Percentiles rank a stretch among this genome's conserved stretches.
phyloP scores from a whole-genome alignment of 2,888 invertebrate genomes.

The Syrphus vitripennis region DNA sequence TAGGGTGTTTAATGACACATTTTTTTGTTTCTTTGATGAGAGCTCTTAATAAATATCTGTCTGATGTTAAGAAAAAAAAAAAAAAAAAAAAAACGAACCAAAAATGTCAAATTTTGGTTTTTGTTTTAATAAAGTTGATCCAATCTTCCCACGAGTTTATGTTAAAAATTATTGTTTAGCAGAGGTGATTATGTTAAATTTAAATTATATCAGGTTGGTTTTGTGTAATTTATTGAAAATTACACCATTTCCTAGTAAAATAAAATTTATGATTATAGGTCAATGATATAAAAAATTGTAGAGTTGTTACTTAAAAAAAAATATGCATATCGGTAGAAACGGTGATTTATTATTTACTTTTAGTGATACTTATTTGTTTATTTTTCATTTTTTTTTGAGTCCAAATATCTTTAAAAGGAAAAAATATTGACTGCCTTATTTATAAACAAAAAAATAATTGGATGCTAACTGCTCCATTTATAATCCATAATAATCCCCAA shows the following conservation, averaged over 20 bases:
- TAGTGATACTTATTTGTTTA: too few species aligned
- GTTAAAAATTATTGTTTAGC: background rate
- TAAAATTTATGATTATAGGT: background rate
- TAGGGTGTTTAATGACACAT: slow-evolving; percentile 13
- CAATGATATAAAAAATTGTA: background rate
- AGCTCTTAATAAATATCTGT: background rate
- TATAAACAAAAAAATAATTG: too few species aligned
- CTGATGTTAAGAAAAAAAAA: too few species aligned
- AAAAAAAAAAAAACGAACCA: background rate
- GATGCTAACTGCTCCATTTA: too few species aligned
- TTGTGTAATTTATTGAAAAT: background rate
- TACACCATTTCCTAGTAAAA: background rate
- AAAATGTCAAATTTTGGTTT: slow-evolving; percentile 14
- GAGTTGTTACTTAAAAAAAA: background rate
- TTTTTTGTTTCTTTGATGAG: background rate
- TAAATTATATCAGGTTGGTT: background rate
- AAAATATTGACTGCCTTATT: too few species aligned
- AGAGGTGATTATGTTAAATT: background rate
- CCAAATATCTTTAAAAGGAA: too few species aligned
- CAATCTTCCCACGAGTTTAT: background rate
- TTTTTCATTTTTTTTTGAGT: too few species aligned
- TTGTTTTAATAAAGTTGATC: background rate
- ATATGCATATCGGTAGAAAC: too few species aligned
- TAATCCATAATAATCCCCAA: too few species aligned
- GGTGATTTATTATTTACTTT: too few species aligned